Conservation (phyloP, 53 echinoderm and acorn worm genomes). For the Paracentrotus lividus region DNA sequence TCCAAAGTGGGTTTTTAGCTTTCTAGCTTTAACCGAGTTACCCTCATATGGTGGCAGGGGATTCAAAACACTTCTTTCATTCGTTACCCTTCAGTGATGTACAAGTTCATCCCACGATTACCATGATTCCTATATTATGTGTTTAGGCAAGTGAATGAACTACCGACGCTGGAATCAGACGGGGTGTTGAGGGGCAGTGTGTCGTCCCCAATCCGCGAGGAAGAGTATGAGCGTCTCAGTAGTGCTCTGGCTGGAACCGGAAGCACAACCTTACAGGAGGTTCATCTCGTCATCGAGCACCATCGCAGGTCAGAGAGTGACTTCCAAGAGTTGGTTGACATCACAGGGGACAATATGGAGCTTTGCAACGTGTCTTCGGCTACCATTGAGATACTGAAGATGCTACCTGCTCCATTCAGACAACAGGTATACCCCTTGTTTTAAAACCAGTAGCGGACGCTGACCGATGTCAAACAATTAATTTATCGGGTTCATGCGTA, state of each 20-base stretch:
- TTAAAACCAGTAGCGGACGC: no score
- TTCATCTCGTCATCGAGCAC: not conserved
- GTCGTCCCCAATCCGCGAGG: constrained; percentile 23
- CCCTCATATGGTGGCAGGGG: no score
- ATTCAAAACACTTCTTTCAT: no score
- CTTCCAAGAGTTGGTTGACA: not conserved
- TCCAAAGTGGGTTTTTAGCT: no score
- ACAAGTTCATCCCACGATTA: no score
- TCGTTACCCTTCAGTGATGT: no score
- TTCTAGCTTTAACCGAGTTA: no score
- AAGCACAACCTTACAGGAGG: not conserved
- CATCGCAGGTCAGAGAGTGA: not conserved
- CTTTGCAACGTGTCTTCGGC: constrained; percentile 33
- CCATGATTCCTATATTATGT: no score
- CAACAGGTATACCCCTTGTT: not conserved
- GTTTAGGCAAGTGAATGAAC: not conserved
- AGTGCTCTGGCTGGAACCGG: not conserved
- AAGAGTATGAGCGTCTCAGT: constrained; percentile 3
- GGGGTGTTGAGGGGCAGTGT: not conserved
- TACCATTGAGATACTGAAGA: constrained; percentile 6
- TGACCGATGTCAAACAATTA: no score
- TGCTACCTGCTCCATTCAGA: not conserved
- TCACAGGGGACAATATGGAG: constrained; percentile 16
- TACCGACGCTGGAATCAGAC: not conserved
- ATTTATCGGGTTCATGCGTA: no score